Evolutionary conservation across 2,888 invertebrate genomes (phyloP), one percentile per base, ranked within the genome.

Genomic region (Pseudococcus jackbeardsleyi): DNA sequence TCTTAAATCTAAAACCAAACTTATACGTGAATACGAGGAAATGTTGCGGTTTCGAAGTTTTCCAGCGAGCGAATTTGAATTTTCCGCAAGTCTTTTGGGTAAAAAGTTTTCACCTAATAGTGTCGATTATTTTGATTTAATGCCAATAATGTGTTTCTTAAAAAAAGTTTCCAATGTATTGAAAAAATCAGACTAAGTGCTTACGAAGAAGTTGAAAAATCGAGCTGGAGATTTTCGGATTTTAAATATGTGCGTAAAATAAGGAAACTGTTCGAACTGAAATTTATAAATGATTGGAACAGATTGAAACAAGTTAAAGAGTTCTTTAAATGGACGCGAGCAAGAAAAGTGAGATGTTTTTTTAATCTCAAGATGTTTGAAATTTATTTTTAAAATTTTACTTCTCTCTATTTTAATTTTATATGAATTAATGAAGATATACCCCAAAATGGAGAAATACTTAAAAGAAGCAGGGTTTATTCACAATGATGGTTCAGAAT

Each of bases 81-180:
- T 64, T 22, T 64, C 64, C 7, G 22, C 54, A 54, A 54, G n/a
- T 22, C 64, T 19, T 64, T 64, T 15, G 22, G 11, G 22, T 8
- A 12, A 22, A 22, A 64, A 64, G 64, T 64, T 64, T 22, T 22
- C 64, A 64, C 64, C 64, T 22, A 7, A 64, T 64, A 9, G n/a
- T 22, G 22, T 64, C 64, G 22, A 64, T 64, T 64, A 64, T 64
- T 64, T 64, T 64, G 64, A 64, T 64, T 64, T 64, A 64, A 64
- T 64, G 64, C 64, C 22, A 64, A 22, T 64, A 64, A 64, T 64
- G 64, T 64, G 22, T 64, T 64, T 64, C 22, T 64, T 64, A n/a
- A 54, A 54, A n/a, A 54, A 54, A n/a, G 54, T 54, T 50, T 50
- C 4, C 50, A 50, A 50, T 11, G 50, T 15, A 50, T 50, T 15